A percentile compares a stretch with the other conserved stretches of the same genome.
Conservation (phyloP, 2,797 vertebrate genomes). For the Crocidura indochinensis region DNA sequence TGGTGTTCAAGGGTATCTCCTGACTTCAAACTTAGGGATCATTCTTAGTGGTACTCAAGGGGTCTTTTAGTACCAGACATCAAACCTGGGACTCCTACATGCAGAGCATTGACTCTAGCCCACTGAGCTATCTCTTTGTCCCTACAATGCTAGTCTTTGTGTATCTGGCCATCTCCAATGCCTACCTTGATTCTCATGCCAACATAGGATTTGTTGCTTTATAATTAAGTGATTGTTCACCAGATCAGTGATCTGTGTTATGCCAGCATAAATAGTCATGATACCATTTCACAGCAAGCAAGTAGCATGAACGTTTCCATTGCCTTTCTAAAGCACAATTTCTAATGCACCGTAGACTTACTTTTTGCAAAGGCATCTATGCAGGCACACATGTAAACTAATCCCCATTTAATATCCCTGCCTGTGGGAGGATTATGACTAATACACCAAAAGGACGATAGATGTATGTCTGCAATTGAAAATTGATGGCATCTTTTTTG, state of each 20-base stretch:
- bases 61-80: too few relatives aligned
- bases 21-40: too few relatives aligned
- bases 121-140: too few relatives aligned
- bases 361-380: not conserved
- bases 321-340: not conserved
- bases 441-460: not conserved
- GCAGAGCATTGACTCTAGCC: too few relatives aligned
- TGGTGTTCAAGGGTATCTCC: too few relatives aligned
- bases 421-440: not conserved
- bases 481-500: constrained; percentile 17
- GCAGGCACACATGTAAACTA: not conserved
- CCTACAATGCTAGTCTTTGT: not conserved
- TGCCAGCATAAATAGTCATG: not conserved
- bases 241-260: not conserved
- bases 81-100: too few relatives aligned
- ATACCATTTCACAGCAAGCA: not conserved
- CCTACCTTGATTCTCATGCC: not conserved
- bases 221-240: not conserved
- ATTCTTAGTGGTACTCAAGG: too few relatives aligned
- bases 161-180: too few relatives aligned
- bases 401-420: not conserved
- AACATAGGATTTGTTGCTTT: not conserved
- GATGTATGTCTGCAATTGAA: not conserved
- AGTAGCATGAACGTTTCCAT: not conserved
- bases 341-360: not conserved